These are phyloP conservation scores for Montipora sp. DNA, from an alignment of 64 coral and sea anemone species.

Conservation along the genomic window DNA sequence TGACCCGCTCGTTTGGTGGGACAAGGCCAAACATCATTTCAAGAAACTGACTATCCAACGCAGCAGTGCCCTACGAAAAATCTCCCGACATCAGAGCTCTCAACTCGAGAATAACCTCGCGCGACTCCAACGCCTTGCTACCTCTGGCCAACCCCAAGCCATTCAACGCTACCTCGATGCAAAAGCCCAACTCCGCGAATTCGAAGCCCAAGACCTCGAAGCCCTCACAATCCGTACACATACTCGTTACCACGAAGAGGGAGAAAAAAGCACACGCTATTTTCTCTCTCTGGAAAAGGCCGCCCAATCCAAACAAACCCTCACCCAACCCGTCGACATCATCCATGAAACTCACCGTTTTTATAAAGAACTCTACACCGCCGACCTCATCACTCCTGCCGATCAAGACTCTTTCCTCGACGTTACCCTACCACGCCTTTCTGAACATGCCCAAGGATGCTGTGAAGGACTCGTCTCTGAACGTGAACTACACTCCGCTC, in stretches of 20 bases:
- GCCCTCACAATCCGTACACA: conserved; percentile 1
- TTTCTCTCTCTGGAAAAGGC: conserved; percentile 9
- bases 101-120: not conserved
- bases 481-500: not conserved
- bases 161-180: not conserved
- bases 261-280: conserved; percentile 18
- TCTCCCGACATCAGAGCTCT: not conserved
- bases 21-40: not conserved
- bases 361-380: not conserved
- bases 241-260: not conserved
- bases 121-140: not conserved
- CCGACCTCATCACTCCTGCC: not conserved
- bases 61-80: not conserved
- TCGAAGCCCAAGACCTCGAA: not conserved
- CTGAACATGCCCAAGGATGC: no score
- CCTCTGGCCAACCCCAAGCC: not conserved
- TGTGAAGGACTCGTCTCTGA: not conserved
- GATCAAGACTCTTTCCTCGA: not conserved
- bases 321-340: not conserved
- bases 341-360: not conserved
- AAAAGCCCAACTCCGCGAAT: not conserved
- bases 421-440: not conserved
- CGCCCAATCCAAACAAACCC: not conserved
- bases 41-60: not conserved
- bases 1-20: not conserved